These are phyloP conservation scores for Orestias chungarensis DNA, from an alignment of 2,797 vertebrate species.

Conservation along the genomic window DNA sequence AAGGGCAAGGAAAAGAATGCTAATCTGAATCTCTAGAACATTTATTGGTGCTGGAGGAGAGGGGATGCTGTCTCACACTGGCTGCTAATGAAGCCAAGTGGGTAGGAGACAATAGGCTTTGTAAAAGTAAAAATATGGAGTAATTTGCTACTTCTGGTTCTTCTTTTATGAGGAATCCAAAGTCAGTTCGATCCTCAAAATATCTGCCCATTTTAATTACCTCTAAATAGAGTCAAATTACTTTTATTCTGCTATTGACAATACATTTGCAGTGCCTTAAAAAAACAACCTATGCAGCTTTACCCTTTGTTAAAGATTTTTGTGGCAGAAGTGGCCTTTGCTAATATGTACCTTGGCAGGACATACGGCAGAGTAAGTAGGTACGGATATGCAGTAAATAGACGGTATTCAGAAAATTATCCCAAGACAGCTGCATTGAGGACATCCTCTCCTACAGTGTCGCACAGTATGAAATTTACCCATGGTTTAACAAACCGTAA, in stretches of 20 bases:
- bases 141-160: conserved; percentile 33
- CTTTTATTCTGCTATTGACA: conserved; percentile 54
- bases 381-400: no score
- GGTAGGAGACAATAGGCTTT: conserved; percentile 21
- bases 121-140: conserved; percentile 30
- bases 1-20: conserved; percentile 30
- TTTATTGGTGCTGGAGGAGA: conserved; percentile 51
- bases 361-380: no score
- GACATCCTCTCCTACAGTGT: not conserved
- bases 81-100: conserved; percentile 48
- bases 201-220: conserved; percentile 41
- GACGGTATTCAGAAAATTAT: no score
- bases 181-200: conserved; percentile 58
- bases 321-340: not conserved
- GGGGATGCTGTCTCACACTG: conserved; percentile 25
- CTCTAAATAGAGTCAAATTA: conserved; percentile 45
- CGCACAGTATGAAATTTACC: not conserved
- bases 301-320: not conserved
- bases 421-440: not conserved
- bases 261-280: conserved; percentile 21
- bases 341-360: no score
- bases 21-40: conserved; percentile 40
- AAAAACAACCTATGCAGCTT: not conserved
- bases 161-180: conserved; percentile 39
- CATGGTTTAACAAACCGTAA: not conserved